Percentiles rank a stretch among this genome's conserved stretches.
phyloP scores from a whole-genome alignment of 1,140 invertebrate genomes.

The Bombus vancouverensis region DNA sequence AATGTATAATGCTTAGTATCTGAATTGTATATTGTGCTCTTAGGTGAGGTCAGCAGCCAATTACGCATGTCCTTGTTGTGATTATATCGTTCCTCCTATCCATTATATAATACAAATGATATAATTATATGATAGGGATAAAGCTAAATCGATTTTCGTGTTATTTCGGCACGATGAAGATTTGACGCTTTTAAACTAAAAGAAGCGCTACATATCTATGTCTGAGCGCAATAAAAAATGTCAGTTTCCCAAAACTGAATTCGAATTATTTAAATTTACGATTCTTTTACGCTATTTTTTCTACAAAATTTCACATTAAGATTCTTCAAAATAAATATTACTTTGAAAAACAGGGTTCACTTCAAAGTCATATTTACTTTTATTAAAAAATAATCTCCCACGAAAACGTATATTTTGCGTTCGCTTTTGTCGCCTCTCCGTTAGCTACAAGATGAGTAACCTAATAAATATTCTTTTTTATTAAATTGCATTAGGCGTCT shows the following conservation, averaged over 20 bases:
- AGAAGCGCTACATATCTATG: neutral
- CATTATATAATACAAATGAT: too few species aligned
- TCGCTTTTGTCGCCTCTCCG: neutral
- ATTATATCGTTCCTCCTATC: neutral
- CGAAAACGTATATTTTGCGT: too few species aligned
- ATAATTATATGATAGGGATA: too few species aligned
- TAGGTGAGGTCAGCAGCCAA: neutral
- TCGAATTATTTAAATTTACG: too few species aligned
- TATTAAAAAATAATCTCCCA: neutral
- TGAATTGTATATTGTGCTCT: neutral
- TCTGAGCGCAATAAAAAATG: neutral
- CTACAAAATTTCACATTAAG: too few species aligned
- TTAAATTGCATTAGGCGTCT: neutral
- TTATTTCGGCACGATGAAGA: too few species aligned
- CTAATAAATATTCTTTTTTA: too few species aligned
- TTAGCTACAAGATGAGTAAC: neutral
- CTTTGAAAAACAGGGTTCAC: too few species aligned
- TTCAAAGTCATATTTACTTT: neutral
- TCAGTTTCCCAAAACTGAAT: neutral
- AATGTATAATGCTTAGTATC: neutral
- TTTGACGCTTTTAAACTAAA: neutral
- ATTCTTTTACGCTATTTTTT: too few species aligned
- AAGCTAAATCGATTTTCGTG: too few species aligned
- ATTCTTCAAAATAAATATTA: too few species aligned
- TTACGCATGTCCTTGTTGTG: neutral